Evolutionary conservation across 1,140 invertebrate species (phyloP), one percentile per base, ranked within the genome.

Genomic region (Hirudo medicinalis): DNA sequence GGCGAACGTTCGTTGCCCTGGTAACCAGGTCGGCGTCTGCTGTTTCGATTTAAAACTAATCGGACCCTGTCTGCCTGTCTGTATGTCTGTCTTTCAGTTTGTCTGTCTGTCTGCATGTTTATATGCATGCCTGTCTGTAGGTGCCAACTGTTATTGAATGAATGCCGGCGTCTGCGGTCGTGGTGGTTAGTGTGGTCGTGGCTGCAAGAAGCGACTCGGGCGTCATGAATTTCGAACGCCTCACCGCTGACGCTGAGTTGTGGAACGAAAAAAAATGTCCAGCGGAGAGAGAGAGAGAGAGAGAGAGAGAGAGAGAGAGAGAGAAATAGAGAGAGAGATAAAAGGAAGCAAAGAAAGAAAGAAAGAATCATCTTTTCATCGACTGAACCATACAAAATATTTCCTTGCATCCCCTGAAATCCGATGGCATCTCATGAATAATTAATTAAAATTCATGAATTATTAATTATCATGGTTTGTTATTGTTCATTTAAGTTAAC

Each of bases 221-320:
- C n/a, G n/a, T n/a, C n/a, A n/a, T n/a, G n/a, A n/a, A n/a, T n/a
- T n/a, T n/a, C n/a, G n/a, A n/a, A n/a, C n/a, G n/a, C n/a, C n/a
- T n/a, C n/a, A n/a, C n/a, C n/a, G n/a, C n/a, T n/a, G n/a, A n/a
- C n/a, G n/a, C n/a, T n/a, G n/a, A n/a, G n/a, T n/a, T n/a, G n/a
- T n/a, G n/a, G n/a, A n/a, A n/a, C n/a, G n/a, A n/a, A n/a, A n/a
- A n/a, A n/a, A n/a, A n/a, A n/a, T n/a, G n/a, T n/a, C n/a, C n/a
- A n/a, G n/a, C n/a, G n/a, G 68, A 32, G 40, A 69, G 68, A 69
- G 29, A 20, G 32, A 69, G 32, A 19, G 68, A 69, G 40, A 69
- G 29, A 69, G 32, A 43, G 27, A 69, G 68, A 69, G 68, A 69
- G 68, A 69, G 32, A 69, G 40, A 69, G 68, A 69, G 68, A 49